Percentiles rank a stretch among this genome's conserved stretches.
Conservation (phyloP, 2,888 invertebrate species). For the Keiferia lycopersicella region DNA sequence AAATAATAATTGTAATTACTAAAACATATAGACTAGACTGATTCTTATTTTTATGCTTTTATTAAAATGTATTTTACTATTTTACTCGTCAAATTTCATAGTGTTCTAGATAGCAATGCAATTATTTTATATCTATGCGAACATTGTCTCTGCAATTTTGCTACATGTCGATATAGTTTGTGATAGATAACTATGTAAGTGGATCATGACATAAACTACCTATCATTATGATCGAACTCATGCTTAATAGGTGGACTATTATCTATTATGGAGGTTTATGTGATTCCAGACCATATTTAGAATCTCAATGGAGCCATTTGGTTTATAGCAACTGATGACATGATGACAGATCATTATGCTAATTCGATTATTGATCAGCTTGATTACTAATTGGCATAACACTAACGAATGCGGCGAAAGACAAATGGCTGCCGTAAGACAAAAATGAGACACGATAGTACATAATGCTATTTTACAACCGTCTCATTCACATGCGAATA, state of each 20-base stretch:
- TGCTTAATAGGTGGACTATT: not conserved
- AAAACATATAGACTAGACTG: too few relatives aligned
- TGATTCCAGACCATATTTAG: conserved; percentile 1
- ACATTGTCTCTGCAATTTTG: not conserved
- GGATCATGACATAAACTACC: not conserved
- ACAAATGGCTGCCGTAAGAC: conserved; percentile 33
- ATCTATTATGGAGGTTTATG: not conserved
- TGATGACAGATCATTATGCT: not conserved
- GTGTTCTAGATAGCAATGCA: too few relatives aligned
- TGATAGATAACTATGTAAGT: not conserved
- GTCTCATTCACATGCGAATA: conserved; percentile 73
- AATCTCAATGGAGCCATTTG: not conserved
- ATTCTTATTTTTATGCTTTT: too few relatives aligned
- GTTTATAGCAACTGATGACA: conserved; percentile 10
- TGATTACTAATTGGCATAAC: conserved; percentile 2
- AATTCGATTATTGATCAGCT: not conserved
- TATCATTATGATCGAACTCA: conserved; percentile 1
- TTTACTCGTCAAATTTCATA: too few relatives aligned
- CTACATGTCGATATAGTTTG: not conserved
- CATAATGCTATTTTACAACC: conserved; percentile 62
- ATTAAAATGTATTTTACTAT: too few relatives aligned
- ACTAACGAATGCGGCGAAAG: not conserved
- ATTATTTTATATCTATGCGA: not conserved
- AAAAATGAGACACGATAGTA: conserved; percentile 62
- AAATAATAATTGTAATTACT: too few relatives aligned